These are phyloP conservation scores for Eupleurogrammus muticus DNA, from an alignment of 2,797 vertebrate genomes.

Conservation along the genomic window DNA sequence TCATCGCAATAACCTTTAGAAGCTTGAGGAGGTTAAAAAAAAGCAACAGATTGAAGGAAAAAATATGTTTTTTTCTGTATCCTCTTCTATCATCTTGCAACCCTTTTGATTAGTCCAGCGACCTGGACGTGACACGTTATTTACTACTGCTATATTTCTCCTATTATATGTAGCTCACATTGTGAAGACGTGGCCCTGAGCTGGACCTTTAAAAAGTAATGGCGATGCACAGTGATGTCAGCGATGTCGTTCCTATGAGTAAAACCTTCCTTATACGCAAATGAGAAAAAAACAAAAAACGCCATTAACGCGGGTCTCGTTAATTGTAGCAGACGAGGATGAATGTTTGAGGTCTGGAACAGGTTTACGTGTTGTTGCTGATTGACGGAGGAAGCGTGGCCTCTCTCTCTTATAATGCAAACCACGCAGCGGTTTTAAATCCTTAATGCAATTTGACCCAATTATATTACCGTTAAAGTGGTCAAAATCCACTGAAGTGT, in stretches of 20 bases:
- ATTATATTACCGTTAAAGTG: conserved; percentile 47
- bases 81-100: too few relatives aligned
- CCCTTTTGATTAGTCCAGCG: too few relatives aligned
- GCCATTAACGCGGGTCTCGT: conserved; percentile 45
- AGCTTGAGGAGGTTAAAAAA: too few relatives aligned
- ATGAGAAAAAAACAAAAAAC: conserved; percentile 13
- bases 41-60: too few relatives aligned
- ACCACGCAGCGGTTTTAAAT: conserved; percentile 43
- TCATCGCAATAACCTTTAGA: too few relatives aligned
- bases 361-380: conserved; percentile 46
- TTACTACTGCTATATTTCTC: conserved; percentile 11
- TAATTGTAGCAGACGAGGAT: conserved; percentile 50
- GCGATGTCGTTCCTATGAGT: conserved; percentile 62
- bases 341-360: conserved; percentile 46
- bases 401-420: conserved; percentile 30
- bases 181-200: conserved; percentile 14
- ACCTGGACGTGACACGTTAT: not conserved
- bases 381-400: conserved; percentile 16
- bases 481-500: conserved; percentile 28
- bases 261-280: conserved; percentile 60
- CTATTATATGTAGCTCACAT: conserved; percentile 23
- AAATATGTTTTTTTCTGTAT: too few relatives aligned
- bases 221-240: conserved; percentile 50
- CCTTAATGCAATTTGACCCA: conserved; percentile 47
- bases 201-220: conserved; percentile 25